Evolutionary conservation across 2,113 vertebrate species (phyloP), one percentile per base, ranked within the genome.

Genomic region (Hippoglossus stenolepis): DNA sequence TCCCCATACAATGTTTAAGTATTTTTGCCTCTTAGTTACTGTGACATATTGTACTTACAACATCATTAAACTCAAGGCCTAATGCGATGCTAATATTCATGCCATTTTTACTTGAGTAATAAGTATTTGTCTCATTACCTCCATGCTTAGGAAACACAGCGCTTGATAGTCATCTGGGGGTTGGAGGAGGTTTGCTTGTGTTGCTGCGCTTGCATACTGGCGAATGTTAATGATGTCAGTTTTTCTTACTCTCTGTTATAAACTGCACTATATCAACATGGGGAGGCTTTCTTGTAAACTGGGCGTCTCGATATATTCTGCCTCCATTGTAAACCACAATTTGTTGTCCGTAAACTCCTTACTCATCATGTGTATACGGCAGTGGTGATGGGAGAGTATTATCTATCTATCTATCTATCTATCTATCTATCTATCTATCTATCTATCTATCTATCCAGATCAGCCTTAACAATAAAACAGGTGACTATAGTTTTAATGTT

Each of bases 71-170:
- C 85, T 69, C 69, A 71, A 8, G 73, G 71, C 77, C 71, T 91
- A 89, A 87, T 90, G 82, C 15, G 65, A 73, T 75, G 80, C 79
- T 87, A 91, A 91, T 91, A 91, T 87, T 84, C 83, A 77, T 92
- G 84, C 80, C 83, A 87, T 90, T 90, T 92, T 87, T 87, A 83
- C 85, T 89, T 89, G 87, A 90, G 89, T 85, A 89, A 92, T 90
- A 89, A 70, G 84, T 90, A 88, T 91, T 90, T 90, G 86, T 88
- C 89, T 92, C 92, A 94, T 94, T 93, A 91, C 88, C 79, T 82
- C 80, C 80, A 77, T 76, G 75, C 89, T 90, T 84, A 79, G 84
- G 87, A 87, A 89, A 91, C 85, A 86, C 85, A 86, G 82, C 57
- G 79, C 86, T 80, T 83, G 79, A 86, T 88, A 87, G 85, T 89